phyloP scores from a whole-genome alignment of 2,888 invertebrate genomes.

The Drosophila subquinaria region DNA sequence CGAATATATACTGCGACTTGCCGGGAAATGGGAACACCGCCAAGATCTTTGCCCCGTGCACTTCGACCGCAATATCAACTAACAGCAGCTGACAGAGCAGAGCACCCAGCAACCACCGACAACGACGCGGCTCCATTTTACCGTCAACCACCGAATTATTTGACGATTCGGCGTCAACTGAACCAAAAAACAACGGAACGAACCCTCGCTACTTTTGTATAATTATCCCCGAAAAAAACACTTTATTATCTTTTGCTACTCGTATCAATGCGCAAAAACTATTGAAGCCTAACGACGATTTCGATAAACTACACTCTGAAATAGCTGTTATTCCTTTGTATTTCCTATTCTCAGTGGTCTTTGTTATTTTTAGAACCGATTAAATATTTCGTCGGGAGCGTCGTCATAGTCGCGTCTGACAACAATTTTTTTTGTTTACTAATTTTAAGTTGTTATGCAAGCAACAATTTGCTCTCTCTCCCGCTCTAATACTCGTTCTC shows the following conservation, averaged over 20 bases:
- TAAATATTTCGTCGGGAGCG: conserved; percentile 1
- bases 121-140: conserved; percentile 33
- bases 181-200: neutral
- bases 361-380: conserved; percentile 27
- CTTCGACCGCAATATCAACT: conserved; percentile 11
- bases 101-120: neutral
- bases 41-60: conserved; percentile 59
- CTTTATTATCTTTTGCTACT: neutral
- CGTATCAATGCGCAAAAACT: conserved; percentile 11
- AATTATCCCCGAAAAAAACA: conserved; percentile 44
- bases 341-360: neutral
- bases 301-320: conserved; percentile 1
- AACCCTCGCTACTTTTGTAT: conserved; percentile 1
- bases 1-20: conserved; percentile 81
- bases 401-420: conserved; percentile 27
- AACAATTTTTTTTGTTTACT: conserved; percentile 53
- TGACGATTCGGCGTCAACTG: conserved; percentile 38
- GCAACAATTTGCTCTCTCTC: neutral
- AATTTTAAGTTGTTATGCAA: conserved; percentile 50
- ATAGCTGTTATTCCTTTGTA: neutral
- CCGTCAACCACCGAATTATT: conserved; percentile 13
- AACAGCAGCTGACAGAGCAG: conserved; percentile 26
- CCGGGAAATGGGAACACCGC: conserved; percentile 78
- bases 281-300: conserved; percentile 44
- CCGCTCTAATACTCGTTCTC: neutral